These are phyloP conservation scores for Thysanoteuthis rhombus DNA, from an alignment of 2,888 invertebrate genomes.

Conservation along the genomic window DNA sequence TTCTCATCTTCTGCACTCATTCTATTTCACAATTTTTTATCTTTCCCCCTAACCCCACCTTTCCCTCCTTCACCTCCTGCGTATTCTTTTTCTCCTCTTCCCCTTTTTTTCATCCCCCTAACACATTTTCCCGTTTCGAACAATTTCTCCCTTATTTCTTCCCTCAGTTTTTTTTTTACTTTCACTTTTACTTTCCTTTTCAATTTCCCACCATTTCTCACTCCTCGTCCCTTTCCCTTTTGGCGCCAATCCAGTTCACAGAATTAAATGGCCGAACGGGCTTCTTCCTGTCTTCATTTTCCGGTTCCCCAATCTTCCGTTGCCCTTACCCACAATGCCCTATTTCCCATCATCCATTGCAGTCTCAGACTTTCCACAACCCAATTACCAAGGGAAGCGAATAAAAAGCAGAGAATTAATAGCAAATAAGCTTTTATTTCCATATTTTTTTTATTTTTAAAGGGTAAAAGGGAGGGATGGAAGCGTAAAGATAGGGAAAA, in stretches of 20 bases:
- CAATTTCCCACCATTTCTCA: no score
- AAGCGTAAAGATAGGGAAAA: background rate
- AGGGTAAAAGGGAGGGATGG: background rate
- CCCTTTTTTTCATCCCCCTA: no score
- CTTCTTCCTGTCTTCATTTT: background rate
- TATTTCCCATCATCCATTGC: background rate
- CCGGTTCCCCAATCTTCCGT: background rate
- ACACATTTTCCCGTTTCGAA: no score
- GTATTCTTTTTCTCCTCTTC: no score
- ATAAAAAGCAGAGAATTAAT: slow-evolving; percentile 12
- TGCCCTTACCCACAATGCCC: background rate
- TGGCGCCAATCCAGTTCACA: background rate
- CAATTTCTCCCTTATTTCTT: no score
- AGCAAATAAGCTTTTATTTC: background rate
- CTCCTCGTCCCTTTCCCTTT: background rate
- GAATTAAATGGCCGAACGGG: background rate
- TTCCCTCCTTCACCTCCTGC: no score
- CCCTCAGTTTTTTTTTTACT: no score
- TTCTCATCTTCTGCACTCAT: no score
- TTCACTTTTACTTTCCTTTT: no score
- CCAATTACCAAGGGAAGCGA: background rate
- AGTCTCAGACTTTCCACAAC: background rate
- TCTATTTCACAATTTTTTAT: no score
- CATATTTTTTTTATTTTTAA: background rate
- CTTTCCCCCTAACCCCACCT: no score